Evolutionary conservation across 1,140 invertebrate genomes (phyloP).

Genomic region (Drepana arcuata): DNA sequence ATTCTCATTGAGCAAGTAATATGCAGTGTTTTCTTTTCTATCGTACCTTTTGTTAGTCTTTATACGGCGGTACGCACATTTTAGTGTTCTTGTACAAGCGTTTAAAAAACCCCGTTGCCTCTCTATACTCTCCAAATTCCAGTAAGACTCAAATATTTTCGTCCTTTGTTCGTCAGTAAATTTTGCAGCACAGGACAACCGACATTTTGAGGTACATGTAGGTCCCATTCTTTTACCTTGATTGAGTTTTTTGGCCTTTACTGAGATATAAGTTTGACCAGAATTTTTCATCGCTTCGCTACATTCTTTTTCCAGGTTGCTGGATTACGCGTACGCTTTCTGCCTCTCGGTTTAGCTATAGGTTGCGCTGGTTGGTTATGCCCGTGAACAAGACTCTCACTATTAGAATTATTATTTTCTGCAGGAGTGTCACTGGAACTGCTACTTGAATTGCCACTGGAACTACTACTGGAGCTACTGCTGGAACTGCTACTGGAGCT

Average conservation of each 20-base stretch:
- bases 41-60: constrained; percentile 4
- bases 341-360: constrained; percentile 3
- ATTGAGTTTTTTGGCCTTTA: background rate
- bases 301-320: constrained; percentile 2
- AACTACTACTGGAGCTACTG: constrained; percentile 3
- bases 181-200: constrained; percentile 2
- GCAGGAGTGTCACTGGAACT: constrained; percentile 3
- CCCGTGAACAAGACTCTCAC: constrained; percentile 1
- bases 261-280: constrained; percentile 1
- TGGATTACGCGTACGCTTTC: constrained; percentile 3
- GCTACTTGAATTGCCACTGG: constrained; percentile 2
- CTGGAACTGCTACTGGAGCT: constrained; percentile 2
- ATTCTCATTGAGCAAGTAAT: constrained; percentile 20
- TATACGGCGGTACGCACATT: constrained; percentile 21
- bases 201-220: constrained; percentile 1
- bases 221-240: constrained; percentile 1
- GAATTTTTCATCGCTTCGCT: constrained; percentile 1
- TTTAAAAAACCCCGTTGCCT: constrained; percentile 9
- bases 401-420: constrained; percentile 2
- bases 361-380: constrained; percentile 1
- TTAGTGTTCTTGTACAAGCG: constrained; percentile 23
- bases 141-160: constrained; percentile 10
- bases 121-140: constrained; percentile 8
- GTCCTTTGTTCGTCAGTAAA: constrained; percentile 5
- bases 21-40: constrained; percentile 18